phyloP scores from a whole-genome alignment of 2,888 invertebrate species.

The Eledona agricola region DNA sequence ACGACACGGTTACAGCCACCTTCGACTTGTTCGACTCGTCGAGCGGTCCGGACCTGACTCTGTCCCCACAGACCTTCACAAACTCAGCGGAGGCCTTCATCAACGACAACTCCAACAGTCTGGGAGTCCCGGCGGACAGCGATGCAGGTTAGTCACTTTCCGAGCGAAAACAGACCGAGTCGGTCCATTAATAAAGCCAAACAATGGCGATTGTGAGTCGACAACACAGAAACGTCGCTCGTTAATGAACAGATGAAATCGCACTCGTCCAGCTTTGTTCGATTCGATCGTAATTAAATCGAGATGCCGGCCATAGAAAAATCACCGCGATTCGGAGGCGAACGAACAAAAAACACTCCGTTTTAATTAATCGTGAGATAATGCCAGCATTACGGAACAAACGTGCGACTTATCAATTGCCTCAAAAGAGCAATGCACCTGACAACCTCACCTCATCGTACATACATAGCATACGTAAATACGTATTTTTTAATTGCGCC shows the following conservation, averaged over 20 bases:
- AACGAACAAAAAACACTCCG: conserved; percentile 6
- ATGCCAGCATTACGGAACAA: too few species aligned
- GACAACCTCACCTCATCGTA: too few species aligned
- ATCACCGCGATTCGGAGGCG: conserved; percentile 7
- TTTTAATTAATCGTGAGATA: conserved; percentile 1
- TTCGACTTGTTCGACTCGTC: conserved; percentile 70
- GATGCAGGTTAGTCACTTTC: conserved; percentile 65
- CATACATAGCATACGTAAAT: too few species aligned
- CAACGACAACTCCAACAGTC: conserved; percentile 72
- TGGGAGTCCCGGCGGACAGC: conserved; percentile 68
- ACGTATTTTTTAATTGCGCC: conserved; percentile 10
- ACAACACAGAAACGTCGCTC: conserved; percentile 8
- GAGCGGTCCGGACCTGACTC: conserved; percentile 69
- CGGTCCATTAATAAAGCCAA: conserved; percentile 18
- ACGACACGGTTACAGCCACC: conserved; percentile 59
- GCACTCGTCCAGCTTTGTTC: conserved; percentile 7
- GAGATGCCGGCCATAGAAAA: conserved; percentile 8
- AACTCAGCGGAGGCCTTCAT: conserved; percentile 71
- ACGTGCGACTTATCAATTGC: too few species aligned
- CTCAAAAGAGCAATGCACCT: too few species aligned
- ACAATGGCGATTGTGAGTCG: conserved; percentile 11
- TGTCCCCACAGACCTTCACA: conserved; percentile 71
- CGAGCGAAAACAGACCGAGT: conserved; percentile 6
- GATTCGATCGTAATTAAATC: conserved; percentile 21
- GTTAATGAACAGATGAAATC: conserved; percentile 25